Evolutionary conservation across 2,797 vertebrate species (phyloP), one percentile per base, ranked within the genome.

Genomic region (Phylloscopus collybita): DNA sequence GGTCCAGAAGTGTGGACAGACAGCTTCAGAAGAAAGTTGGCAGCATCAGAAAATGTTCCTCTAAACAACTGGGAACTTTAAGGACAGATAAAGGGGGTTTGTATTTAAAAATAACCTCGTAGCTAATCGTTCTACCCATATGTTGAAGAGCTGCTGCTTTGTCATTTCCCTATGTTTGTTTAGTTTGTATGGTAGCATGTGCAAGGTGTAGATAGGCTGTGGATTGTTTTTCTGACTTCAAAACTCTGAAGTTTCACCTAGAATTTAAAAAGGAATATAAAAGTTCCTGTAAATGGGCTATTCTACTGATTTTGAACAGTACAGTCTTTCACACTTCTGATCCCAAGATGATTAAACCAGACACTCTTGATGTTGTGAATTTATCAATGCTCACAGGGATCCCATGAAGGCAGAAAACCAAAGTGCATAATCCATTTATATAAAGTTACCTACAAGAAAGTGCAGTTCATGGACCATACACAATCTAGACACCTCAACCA

Each of bases 111-210:
- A 97, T 91, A 97, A 69, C 96, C 80, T 80, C 83, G 50, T 64
- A 86, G 47, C 91, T 95, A 94, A 96, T 97, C 81, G 13, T 93
- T 83, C 87, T 95, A 81, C 25, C 95, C 94, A 44, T 75, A 92
- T 84, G 90, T 84, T 90, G 74, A 90, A 78, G 69, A 30, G 36
- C 50, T 84, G 61, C 84, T 92, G 84, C 95, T 94, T 65, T 95
- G 92, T 97, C 96, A 97, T 95, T 97, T 98, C 97, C 97, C 97
- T 93, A 26, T 40, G 84, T 54, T 95, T 90, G 65, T 93, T 96
- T 96, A 69, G 92, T 50, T 88, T 72, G 27, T 54, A 23, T 74
- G 29, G 69, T 85, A 80, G 90, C 25, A 76, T 61, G 79, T 76
- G 73, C 80, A 87, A 38, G 7, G 62, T 70, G 79, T 62, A 62